Evolutionary conservation across 1,140 invertebrate species (phyloP).

Genomic region (Achroia grisella): DNA sequence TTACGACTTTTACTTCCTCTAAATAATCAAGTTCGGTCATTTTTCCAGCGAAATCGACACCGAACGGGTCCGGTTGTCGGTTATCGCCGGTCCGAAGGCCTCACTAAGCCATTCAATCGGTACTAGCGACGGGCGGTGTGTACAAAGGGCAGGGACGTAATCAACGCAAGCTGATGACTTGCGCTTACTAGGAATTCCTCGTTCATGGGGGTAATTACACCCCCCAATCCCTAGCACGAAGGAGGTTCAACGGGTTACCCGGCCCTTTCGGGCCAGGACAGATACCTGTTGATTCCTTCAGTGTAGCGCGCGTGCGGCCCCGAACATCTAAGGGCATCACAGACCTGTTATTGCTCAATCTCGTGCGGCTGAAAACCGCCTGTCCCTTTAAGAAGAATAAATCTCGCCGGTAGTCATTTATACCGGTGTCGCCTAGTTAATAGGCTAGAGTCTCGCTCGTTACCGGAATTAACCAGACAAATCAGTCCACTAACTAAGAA

Average conservation of each 20-base stretch:
- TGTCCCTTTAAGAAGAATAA: conserved; percentile 82
- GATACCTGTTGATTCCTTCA: conserved; percentile 83
- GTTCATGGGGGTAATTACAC: conserved; percentile 90
- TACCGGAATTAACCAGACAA: conserved; percentile 86
- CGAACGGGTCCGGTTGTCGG: conserved; percentile 69
- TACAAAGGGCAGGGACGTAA: conserved; percentile 92
- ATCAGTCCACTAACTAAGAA: conserved; percentile 93
- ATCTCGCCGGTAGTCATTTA: no score
- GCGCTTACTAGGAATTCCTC: conserved; percentile 92
- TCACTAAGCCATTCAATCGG: conserved; percentile 89
- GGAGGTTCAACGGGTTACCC: conserved; percentile 85
- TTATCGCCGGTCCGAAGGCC: conserved; percentile 82
- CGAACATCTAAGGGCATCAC: conserved; percentile 88
- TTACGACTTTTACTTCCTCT: conserved; percentile 89
- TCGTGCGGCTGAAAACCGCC: conserved; percentile 80
- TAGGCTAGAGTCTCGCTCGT: conserved; percentile 8
- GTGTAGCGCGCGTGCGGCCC: conserved; percentile 89
- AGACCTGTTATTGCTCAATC: conserved; percentile 90
- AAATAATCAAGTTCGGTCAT: conserved; percentile 81
- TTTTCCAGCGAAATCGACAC: conserved; percentile 73
- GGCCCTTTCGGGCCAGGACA: conserved; percentile 80
- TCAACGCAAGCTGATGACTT: conserved; percentile 89
- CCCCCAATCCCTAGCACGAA: conserved; percentile 88
- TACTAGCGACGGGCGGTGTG: conserved; percentile 93
- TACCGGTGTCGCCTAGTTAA: conserved; percentile 77